Conservation (phyloP, 2,113 vertebrate species). For the Neotragus moschatus region DNA sequence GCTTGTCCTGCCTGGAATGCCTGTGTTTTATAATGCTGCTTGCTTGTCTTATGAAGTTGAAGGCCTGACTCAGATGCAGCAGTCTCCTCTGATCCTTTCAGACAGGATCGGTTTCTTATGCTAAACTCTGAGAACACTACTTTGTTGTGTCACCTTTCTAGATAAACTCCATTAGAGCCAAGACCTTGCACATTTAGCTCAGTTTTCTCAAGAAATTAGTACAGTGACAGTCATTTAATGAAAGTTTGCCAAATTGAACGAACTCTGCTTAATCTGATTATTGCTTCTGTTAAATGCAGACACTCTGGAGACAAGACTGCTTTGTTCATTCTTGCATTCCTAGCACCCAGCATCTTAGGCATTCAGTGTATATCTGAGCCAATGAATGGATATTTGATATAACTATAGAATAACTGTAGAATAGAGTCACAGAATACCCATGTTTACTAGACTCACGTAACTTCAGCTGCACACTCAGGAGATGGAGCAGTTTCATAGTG, state of each 20-base stretch:
- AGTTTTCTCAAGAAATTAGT: neutral
- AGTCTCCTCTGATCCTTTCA: neutral
- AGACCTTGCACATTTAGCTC: neutral
- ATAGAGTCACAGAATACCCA: neutral
- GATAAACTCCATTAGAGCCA: neutral
- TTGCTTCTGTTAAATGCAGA: neutral
- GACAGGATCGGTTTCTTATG: neutral
- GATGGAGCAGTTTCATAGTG: neutral
- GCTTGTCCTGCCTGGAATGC: neutral
- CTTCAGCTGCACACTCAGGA: neutral
- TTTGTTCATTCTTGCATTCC: neutral
- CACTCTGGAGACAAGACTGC: neutral
- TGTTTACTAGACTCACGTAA: neutral
- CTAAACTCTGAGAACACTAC: neutral
- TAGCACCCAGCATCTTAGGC: neutral
- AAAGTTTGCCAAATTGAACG: neutral
- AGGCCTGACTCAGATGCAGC: neutral
- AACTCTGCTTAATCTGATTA: neutral
- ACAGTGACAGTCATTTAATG: neutral
- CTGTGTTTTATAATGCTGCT: neutral
- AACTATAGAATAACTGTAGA: neutral
- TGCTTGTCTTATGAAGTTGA: neutral
- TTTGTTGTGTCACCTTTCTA: neutral
- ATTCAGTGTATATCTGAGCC: neutral
- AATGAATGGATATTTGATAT: neutral